Evolutionary conservation across 2,797 vertebrate genomes (phyloP).

Genomic region (Smutsia gigantea): DNA sequence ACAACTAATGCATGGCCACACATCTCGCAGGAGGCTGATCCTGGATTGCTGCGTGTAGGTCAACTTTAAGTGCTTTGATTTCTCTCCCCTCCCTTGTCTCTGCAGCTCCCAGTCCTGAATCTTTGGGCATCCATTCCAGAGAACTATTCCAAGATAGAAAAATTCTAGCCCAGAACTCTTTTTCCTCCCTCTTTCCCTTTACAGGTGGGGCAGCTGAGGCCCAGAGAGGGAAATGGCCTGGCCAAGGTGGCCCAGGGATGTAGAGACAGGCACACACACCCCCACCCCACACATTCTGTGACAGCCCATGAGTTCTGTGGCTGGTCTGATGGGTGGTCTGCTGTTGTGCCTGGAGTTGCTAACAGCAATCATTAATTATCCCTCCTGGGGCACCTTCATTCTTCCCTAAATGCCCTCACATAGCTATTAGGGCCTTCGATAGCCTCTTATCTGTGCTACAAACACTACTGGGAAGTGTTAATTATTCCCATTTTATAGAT

Average conservation of each 20-base stretch:
- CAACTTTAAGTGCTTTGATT: background rate
- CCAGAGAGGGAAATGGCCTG: background rate
- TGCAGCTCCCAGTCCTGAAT: background rate
- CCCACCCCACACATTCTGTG: background rate
- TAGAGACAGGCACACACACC: background rate
- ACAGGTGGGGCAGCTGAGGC: background rate
- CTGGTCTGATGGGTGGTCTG: background rate
- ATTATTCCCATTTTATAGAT: constrained; percentile 63
- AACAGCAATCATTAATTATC: constrained; percentile 54
- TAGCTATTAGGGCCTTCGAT: constrained; percentile 60
- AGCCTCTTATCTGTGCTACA: constrained; percentile 56
- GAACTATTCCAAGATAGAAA: no score
- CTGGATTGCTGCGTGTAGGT: background rate
- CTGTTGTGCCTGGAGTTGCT: background rate
- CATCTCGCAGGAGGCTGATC: background rate
- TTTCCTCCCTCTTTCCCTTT: background rate
- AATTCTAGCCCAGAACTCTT: no score
- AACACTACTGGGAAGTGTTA: constrained; percentile 43
- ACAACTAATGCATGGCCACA: background rate
- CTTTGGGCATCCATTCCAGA: background rate
- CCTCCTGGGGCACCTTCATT: background rate
- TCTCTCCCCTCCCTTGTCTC: background rate
- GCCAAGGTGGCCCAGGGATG: background rate
- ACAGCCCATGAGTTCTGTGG: accelerated
- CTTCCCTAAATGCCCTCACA: constrained; percentile 34